A percentile compares a stretch with the other conserved stretches of the same genome.
Evolutionary conservation across 1,140 invertebrate genomes (phyloP).

Genomic region (Agraylea sexmaculata): DNA sequence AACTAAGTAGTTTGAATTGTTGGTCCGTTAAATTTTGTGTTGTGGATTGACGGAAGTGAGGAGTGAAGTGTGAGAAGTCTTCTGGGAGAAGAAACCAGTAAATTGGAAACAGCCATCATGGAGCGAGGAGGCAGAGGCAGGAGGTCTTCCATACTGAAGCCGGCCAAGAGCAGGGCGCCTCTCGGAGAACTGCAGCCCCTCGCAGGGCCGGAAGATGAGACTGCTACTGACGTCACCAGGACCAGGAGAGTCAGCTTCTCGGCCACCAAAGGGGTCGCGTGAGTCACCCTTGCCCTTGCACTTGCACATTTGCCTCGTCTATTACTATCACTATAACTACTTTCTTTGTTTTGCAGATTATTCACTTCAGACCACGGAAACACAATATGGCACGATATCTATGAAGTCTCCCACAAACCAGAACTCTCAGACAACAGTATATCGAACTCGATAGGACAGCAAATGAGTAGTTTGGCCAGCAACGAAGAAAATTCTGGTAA

Average conservation of each 20-base stretch:
- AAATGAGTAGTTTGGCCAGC: conserved; percentile 1
- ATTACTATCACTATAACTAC: background rate
- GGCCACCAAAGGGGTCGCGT: conserved; percentile 17
- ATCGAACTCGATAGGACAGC: too few relatives aligned
- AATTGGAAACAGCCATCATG: too few relatives aligned
- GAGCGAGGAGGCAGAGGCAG: too few relatives aligned
- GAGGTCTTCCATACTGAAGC: conserved; percentile 18
- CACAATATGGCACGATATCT: conserved; percentile 19
- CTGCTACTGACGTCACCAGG: conserved; percentile 8
- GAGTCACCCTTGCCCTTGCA: conserved; percentile 5
- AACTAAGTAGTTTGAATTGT: too few relatives aligned
- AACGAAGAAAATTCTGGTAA: background rate
- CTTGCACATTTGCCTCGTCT: background rate
- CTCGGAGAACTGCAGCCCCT: conserved; percentile 11
- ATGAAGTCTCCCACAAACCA: conserved; percentile 17
- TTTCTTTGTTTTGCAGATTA: conserved; percentile 11
- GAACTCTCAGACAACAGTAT: conserved; percentile 11
- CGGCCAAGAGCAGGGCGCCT: conserved; percentile 15
- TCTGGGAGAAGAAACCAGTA: too few relatives aligned
- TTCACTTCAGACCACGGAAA: conserved; percentile 19
- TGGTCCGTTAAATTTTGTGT: too few relatives aligned
- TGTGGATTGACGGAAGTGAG: too few relatives aligned
- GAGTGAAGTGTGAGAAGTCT: too few relatives aligned
- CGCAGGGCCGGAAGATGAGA: conserved; percentile 12
- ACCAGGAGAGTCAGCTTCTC: conserved; percentile 19